Evolutionary conservation across 1,140 invertebrate species (phyloP).

Genomic region (Drosophila nannoptera): DNA sequence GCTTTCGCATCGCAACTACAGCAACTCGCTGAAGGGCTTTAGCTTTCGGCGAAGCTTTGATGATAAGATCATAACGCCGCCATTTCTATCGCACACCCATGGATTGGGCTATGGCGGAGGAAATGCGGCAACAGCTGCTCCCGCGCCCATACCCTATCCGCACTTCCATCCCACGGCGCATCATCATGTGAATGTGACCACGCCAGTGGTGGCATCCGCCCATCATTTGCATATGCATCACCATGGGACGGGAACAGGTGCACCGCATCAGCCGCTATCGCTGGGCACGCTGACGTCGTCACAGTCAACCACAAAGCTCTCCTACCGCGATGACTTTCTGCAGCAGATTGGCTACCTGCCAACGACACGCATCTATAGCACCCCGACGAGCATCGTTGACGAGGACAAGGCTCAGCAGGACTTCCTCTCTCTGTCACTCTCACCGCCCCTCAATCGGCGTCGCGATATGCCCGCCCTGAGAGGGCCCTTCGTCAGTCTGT

Average conservation of each 20-base stretch:
- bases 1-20: constrained; percentile 74
- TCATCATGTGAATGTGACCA: constrained; percentile 35
- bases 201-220: constrained; percentile 42
- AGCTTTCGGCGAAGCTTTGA: constrained; percentile 76
- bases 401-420: constrained; percentile 78
- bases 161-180: constrained; percentile 59
- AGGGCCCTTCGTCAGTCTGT: constrained; percentile 79
- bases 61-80: constrained; percentile 72
- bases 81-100: constrained; percentile 42
- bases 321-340: constrained; percentile 75
- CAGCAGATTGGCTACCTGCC: constrained; percentile 79
- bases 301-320: constrained; percentile 75
- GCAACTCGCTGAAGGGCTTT: constrained; percentile 68
- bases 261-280: constrained; percentile 55
- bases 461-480: constrained; percentile 79
- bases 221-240: constrained; percentile 68
- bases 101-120: constrained; percentile 25
- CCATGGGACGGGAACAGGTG: constrained; percentile 39
- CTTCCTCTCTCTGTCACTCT: constrained; percentile 79
- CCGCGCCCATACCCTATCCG: constrained; percentile 60
- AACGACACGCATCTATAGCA: constrained; percentile 77
- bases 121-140: constrained; percentile 3
- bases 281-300: constrained; percentile 67
- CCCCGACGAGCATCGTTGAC: constrained; percentile 74
- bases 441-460: constrained; percentile 79